Conservation (phyloP, 2,797 vertebrate species). For the Adrianichthys oophorus region DNA sequence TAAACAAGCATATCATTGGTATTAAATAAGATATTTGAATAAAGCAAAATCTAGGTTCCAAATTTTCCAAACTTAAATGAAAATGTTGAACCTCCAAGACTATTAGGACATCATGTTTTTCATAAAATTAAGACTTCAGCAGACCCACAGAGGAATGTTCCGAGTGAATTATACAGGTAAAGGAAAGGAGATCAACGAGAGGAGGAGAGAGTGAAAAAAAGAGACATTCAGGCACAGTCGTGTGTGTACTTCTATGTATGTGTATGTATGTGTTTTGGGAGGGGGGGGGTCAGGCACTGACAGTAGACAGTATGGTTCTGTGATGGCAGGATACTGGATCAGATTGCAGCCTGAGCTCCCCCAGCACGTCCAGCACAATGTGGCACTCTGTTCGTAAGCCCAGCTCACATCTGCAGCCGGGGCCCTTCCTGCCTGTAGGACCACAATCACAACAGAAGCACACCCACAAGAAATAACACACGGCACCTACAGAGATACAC, state of each 20-base stretch:
- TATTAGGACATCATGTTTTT: neutral
- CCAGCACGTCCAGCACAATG: slow-evolving; percentile 70
- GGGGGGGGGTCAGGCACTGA: slow-evolving; percentile 40
- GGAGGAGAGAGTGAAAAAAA: neutral
- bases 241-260: slow-evolving; percentile 20
- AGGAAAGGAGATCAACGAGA: slow-evolving; percentile 5
- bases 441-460: slow-evolving; percentile 65
- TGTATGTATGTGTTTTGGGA: slow-evolving; percentile 10
- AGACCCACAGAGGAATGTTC: slow-evolving; percentile 33
- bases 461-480: slow-evolving; percentile 66
- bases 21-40: too few species aligned
- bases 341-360: slow-evolving; percentile 60
- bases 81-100: neutral
- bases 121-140: neutral
- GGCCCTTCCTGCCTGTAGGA: slow-evolving; percentile 70
- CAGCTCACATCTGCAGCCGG: slow-evolving; percentile 58
- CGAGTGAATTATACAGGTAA: slow-evolving; percentile 20
- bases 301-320: slow-evolving; percentile 61
- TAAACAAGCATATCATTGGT: too few species aligned
- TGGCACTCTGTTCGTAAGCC: slow-evolving; percentile 63
- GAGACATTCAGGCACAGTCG: slow-evolving; percentile 30
- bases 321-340: slow-evolving; percentile 70
- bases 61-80: neutral
- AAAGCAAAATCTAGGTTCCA: too few species aligned
- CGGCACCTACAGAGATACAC: slow-evolving; percentile 30